Percentiles rank a stretch among this genome's conserved stretches.
These are phyloP conservation scores for Macrosoma leucophasiata DNA, from an alignment of 2,888 invertebrate species.

Conservation along the genomic window DNA sequence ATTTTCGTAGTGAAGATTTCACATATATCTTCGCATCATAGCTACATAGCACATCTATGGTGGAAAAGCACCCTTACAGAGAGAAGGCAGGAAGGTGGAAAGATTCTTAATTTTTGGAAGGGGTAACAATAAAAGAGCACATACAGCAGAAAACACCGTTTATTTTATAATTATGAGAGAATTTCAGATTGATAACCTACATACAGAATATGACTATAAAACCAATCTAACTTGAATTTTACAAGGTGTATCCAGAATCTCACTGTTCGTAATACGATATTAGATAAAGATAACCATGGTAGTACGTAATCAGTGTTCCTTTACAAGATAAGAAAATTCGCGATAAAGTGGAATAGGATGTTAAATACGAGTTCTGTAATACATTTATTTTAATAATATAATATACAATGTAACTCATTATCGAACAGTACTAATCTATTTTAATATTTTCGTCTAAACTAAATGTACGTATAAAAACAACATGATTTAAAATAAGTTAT, in stretches of 20 bases:
- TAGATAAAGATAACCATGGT: conserved; percentile 42
- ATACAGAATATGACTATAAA: conserved; percentile 75
- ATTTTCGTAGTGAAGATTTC: too few relatives aligned
- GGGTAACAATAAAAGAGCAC: conserved; percentile 31
- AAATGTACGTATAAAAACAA: conserved; percentile 57
- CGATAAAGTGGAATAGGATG: conserved; percentile 58
- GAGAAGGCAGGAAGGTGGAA: too few relatives aligned
- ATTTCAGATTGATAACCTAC: conserved; percentile 77
- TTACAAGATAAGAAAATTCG: conserved; percentile 63
- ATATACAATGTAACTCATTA: conserved; percentile 53
- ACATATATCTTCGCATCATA: too few relatives aligned
- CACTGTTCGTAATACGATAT: conserved; percentile 49
- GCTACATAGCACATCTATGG: too few relatives aligned
- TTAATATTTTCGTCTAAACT: conserved; percentile 66
- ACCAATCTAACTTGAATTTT: conserved; percentile 73
- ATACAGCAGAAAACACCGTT: conserved; percentile 77
- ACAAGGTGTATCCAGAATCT: conserved; percentile 57
- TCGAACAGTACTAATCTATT: conserved; percentile 63
- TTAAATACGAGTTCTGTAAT: conserved; percentile 59
- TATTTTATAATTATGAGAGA: conserved; percentile 77
- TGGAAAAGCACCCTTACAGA: too few relatives aligned
- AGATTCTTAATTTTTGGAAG: background rate
- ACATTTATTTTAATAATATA: conserved; percentile 38
- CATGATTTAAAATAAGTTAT: conserved; percentile 57
- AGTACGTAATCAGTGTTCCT: conserved; percentile 49